A percentile compares a stretch with the other conserved stretches of the same genome.
Conservation (phyloP, 2,888 invertebrate genomes). For the Limnephilus lunatus region DNA sequence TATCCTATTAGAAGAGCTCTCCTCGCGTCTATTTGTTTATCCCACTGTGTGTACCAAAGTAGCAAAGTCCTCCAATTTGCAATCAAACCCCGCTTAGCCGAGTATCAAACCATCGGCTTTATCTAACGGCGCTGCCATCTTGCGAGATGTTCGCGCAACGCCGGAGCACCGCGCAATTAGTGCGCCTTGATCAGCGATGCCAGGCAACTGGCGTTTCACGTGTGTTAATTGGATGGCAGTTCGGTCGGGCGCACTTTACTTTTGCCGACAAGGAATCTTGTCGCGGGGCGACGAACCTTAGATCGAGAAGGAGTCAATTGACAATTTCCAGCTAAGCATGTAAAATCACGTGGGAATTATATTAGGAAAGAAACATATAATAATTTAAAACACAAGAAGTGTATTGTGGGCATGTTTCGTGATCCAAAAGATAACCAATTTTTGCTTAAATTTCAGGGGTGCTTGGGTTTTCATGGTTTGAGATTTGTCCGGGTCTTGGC, state of each 20-base stretch:
- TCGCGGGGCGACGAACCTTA: slow-evolving; percentile 2
- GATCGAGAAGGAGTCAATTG: background rate
- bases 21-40: slow-evolving; percentile 48
- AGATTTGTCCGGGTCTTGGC: no score
- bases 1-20: slow-evolving; percentile 22
- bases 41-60: slow-evolving; percentile 24
- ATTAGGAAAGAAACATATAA: background rate
- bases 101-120: slow-evolving; percentile 48
- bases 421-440: no score
- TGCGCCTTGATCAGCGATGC: slow-evolving; percentile 51
- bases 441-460: no score
- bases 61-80: slow-evolving; percentile 22
- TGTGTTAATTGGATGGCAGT: slow-evolving; percentile 60
- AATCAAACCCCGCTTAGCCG: slow-evolving; percentile 49
- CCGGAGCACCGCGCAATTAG: slow-evolving; percentile 55
- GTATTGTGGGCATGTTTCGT: no score
- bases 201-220: slow-evolving; percentile 57
- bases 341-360: background rate
- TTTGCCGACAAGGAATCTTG: background rate
- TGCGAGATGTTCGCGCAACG: slow-evolving; percentile 51
- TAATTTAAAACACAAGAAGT: no score
- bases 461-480: no score
- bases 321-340: background rate
- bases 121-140: slow-evolving; percentile 53
- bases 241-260: slow-evolving; percentile 49